A percentile compares a stretch with the other conserved stretches of the same genome.
Evolutionary conservation across 2,113 vertebrate species (phyloP).

Genomic region (Rhinopithecus roxellana): DNA sequence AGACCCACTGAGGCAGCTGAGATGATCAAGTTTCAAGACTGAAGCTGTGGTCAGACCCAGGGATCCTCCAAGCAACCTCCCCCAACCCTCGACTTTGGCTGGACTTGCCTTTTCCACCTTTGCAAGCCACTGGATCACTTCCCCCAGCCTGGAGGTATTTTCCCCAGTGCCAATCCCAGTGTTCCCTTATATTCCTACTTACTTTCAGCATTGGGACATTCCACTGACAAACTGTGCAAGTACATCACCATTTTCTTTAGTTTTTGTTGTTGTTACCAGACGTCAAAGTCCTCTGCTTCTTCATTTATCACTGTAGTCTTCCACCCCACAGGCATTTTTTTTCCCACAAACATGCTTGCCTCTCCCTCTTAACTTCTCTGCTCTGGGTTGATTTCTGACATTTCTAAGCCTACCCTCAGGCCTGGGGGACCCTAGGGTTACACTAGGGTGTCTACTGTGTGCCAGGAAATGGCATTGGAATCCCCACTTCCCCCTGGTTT

Average conservation of each 20-base stretch:
- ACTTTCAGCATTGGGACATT: neutral
- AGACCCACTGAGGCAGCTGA: neutral
- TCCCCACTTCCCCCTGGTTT: no score
- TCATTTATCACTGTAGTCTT: neutral
- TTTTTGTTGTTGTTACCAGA: neutral
- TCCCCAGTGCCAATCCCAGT: neutral
- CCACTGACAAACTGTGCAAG: rapidly evolving
- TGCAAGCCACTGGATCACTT: neutral
- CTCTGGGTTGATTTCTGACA: neutral
- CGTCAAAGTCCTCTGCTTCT: neutral
- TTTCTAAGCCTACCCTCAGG: neutral
- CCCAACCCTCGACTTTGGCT: neutral
- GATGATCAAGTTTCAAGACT: neutral
- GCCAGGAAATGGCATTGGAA: neutral
- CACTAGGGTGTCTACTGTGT: rapidly evolving
- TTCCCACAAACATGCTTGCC: neutral
- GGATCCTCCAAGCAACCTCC: neutral
- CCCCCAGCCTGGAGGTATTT: rapidly evolving
- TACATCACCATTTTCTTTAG: neutral
- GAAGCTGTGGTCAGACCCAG: neutral
- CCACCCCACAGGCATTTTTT: neutral
- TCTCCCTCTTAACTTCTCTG: no score
- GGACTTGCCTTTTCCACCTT: no score
- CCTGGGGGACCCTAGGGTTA: rapidly evolving
- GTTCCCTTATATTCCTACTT: neutral